These are phyloP conservation scores for Dinoponera quadriceps DNA, from an alignment of 1,140 invertebrate species.

Conservation along the genomic window DNA sequence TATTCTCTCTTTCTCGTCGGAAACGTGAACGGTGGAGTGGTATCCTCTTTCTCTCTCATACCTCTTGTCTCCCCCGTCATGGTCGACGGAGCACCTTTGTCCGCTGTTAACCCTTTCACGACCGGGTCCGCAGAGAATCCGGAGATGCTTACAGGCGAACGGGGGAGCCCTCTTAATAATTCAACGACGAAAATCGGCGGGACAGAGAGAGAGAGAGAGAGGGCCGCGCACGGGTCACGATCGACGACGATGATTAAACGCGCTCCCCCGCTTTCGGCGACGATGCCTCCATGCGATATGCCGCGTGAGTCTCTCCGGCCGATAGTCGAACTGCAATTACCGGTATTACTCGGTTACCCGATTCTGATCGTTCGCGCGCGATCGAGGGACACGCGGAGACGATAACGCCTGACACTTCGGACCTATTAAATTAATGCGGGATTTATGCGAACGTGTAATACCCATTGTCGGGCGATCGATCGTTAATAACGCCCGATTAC, in stretches of 20 bases:
- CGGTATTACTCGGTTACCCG: conserved; percentile 39
- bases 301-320: neutral
- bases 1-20: neutral
- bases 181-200: neutral
- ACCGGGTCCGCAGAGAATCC: neutral
- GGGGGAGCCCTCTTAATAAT: neutral
- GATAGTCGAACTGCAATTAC: conserved; percentile 18
- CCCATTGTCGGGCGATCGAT: conserved; percentile 32
- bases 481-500: conserved; percentile 44
- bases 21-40: conserved; percentile 14
- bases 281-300: conserved; percentile 20
- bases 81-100: conserved; percentile 6
- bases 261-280: conserved; percentile 3
- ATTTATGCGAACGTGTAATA: conserved; percentile 42
- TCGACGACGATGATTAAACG: conserved; percentile 35
- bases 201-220: neutral
- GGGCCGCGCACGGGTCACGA: neutral
- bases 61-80: neutral
- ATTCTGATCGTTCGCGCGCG: conserved; percentile 21
- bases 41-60: neutral
- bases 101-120: conserved; percentile 13
- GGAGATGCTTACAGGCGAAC: neutral
- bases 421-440: conserved; percentile 52
- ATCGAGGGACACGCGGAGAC: conserved; percentile 11
- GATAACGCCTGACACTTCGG: conserved; percentile 40